Evolutionary conservation across 1,140 invertebrate genomes (phyloP), one percentile per base, ranked within the genome.

Genomic region (Triops cancriformis): DNA sequence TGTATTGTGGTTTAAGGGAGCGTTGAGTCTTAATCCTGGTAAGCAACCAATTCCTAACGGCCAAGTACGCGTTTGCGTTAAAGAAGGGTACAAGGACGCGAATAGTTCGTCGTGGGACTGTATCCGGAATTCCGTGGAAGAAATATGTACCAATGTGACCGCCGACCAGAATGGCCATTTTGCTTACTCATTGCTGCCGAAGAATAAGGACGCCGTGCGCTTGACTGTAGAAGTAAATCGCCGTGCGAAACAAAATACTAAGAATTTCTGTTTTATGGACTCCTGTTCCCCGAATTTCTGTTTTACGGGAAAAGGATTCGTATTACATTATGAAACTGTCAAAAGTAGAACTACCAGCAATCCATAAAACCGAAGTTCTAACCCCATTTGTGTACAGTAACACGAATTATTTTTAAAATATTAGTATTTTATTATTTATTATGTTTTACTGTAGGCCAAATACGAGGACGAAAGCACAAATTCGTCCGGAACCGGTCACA

Each of bases 111-210:
- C 51, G 7, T 64, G 51, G 51, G 51, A 64, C 51, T 12, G 18
- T 12, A 23, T 64, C 2, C 1, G 0, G 14, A 23, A 64, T 9
- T 64, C 51, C 14, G 51, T 12, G 18, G 14, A n/a, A 23, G 2
- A 23, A 23, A 18, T n/a, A 64, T 64, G 51, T 64, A 9, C 51
- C 51, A 64, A 1, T 14, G 14, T 64, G 18, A 64, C 51, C 1
- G 81, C 83, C 11, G 82, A 86, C 79, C 72, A 76, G 0, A 76
- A 81, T 45, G 85, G 85, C 23, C 45, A 80, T 12, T 75, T 82
- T 12, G 73, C 76, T 12, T 82, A 79, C 26, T 78, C 74, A 6
- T 18, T 82, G n/a, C 78, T 79, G 5, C 79, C 81, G 0, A 77
- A 74, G 11, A 79, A 79, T 27, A 37, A 72, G 0, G 78, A 81